phyloP scores from a whole-genome alignment of 2,113 vertebrate species.

The Pseudois nayaur region DNA sequence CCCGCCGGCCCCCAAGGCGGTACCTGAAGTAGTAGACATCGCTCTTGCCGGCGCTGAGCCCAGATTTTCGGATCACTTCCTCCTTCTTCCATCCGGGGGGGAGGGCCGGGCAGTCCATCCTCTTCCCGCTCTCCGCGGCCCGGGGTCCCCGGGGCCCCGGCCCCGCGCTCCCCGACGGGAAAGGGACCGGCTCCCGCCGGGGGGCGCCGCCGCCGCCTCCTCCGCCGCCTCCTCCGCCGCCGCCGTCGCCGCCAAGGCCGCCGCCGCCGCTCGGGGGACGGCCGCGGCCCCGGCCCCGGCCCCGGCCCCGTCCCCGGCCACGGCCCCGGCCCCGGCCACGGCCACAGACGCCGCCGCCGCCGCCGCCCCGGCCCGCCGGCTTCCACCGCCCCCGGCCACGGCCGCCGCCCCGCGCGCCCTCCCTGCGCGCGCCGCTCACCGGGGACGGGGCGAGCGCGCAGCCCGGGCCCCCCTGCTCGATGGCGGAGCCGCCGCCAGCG shows the following conservation, averaged over 20 bases:
- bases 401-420: conserved; percentile 61
- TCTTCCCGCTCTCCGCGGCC: conserved; percentile 85
- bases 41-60: conserved; percentile 89
- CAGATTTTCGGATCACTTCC: conserved; percentile 91
- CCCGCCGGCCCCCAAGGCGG: not conserved
- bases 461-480: conserved; percentile 76
- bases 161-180: conserved; percentile 61
- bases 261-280: conserved; percentile 64
- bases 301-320: conserved; percentile 53
- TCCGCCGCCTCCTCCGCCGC: conserved; percentile 40
- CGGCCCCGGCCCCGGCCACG: conserved; percentile 71
- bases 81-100: conserved; percentile 91
- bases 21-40: conserved; percentile 93
- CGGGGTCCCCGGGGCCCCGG: conserved; percentile 58
- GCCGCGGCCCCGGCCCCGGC: conserved; percentile 66
- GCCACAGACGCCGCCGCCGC: conserved; percentile 74
- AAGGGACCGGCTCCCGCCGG: conserved; percentile 65
- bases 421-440: conserved; percentile 69
- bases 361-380: conserved; percentile 74
- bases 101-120: conserved; percentile 86
- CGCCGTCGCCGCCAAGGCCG: conserved; percentile 65
- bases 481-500: conserved; percentile 71
- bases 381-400: conserved; percentile 66
- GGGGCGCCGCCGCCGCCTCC: conserved; percentile 67
- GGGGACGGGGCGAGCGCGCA: conserved; percentile 74